Conservation (phyloP, 2,113 vertebrate genomes). For the Coptodon rendalli region DNA sequence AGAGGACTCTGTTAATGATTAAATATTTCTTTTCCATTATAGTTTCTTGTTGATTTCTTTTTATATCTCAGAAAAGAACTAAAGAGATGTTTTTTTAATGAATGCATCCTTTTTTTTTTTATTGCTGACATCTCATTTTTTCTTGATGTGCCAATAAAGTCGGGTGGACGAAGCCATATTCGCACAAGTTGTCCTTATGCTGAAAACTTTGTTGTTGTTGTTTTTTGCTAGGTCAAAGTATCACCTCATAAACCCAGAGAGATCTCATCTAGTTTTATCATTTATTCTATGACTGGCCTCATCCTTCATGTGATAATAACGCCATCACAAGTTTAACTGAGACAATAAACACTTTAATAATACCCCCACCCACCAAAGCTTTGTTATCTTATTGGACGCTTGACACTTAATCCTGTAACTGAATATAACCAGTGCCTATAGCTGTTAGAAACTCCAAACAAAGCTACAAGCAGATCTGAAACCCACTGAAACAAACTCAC, state of each 20-base stretch:
- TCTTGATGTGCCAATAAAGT: background rate
- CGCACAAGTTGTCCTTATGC: slow-evolving; percentile 8
- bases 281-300: background rate
- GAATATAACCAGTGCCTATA: background rate
- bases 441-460: background rate
- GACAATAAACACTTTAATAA: background rate
- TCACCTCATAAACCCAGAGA: background rate
- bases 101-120: background rate
- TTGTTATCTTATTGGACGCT: background rate
- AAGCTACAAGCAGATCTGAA: background rate
- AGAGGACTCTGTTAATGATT: background rate
- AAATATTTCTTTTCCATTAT: background rate
- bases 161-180: background rate
- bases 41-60: background rate
- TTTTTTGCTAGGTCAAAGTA: slow-evolving; percentile 20
- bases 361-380: background rate
- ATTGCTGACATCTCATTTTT: background rate
- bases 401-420: background rate
- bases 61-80: background rate
- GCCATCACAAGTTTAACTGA: background rate
- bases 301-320: background rate
- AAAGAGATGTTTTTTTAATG: background rate
- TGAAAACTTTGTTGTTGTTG: background rate
- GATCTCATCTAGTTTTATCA: background rate
- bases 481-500: background rate